Evolutionary conservation across 2,888 invertebrate species (phyloP).

Genomic region (Alloplasta piceator): DNA sequence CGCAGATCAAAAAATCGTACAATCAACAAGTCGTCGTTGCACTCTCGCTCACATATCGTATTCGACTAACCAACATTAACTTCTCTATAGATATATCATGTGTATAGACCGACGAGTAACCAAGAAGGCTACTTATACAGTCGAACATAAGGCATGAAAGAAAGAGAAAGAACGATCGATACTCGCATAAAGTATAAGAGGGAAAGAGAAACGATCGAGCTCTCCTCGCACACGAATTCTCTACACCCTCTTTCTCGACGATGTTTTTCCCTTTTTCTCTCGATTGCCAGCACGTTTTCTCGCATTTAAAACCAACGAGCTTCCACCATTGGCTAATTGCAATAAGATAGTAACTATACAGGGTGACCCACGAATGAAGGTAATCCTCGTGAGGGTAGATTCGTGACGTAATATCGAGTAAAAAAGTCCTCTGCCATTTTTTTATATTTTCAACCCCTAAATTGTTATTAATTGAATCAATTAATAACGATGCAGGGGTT

Average conservation of each 20-base stretch:
- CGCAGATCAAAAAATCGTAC: conserved; percentile 38
- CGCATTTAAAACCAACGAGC: conserved; percentile 50
- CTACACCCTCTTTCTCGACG: conserved; percentile 28
- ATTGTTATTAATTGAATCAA: too few relatives aligned
- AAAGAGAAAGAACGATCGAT: conserved; percentile 56
- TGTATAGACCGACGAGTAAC: conserved; percentile 12
- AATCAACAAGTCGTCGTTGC: conserved; percentile 62
- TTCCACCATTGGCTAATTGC: conserved; percentile 56
- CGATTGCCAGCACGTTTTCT: conserved; percentile 44
- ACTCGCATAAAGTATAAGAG: conserved; percentile 14
- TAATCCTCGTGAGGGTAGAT: too few relatives aligned
- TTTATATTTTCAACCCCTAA: too few relatives aligned
- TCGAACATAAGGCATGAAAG: conserved; percentile 49
- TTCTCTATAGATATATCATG: conserved; percentile 9
- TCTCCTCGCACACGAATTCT: conserved; percentile 54
- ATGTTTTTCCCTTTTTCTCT: conserved; percentile 2
- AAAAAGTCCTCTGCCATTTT: too few relatives aligned
- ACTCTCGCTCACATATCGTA: conserved; percentile 27
- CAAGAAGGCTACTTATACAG: conserved; percentile 46
- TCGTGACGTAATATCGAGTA: too few relatives aligned
- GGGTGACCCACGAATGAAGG: too few relatives aligned
- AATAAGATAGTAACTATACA: conserved; percentile 44
- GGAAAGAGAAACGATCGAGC: conserved; percentile 48
- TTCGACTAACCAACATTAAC: conserved; percentile 24
- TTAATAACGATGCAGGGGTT: too few relatives aligned